Evolutionary conservation across 2,797 vertebrate genomes (phyloP), one percentile per base, ranked within the genome.

Genomic region (Tachyglossus aculeatus): DNA sequence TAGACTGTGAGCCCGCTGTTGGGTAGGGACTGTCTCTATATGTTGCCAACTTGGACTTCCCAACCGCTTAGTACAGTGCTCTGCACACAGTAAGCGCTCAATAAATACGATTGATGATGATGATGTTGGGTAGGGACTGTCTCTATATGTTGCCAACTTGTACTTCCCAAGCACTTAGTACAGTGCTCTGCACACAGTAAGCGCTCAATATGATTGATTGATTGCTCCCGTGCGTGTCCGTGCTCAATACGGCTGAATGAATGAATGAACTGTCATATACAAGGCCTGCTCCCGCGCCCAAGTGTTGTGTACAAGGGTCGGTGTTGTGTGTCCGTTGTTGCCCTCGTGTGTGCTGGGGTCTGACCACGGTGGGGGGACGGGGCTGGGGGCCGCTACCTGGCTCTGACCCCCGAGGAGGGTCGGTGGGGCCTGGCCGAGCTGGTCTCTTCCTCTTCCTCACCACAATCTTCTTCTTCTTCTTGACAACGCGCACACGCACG

Each of bases 381-480:
- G 53, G 53, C 48, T 29, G 45, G 11, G 15, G 19, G 13, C 29
- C 5, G 24, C 16, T 83, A 87, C 85, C 85, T 85, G 78, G 63
- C 24, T 82, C 60, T 36, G 62, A 71, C 52, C 63, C 36, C 38
- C 69, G 29, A 12, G 39, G 25, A 16, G 24, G 6, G 14, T 47
- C 31, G 43, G 21, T 29, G 13, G 62, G 41, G 5, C 2, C 29
- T 34, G 16, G 54, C 45, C 24, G 45, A 48, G 15, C 27, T 29
- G 62, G 29, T 37, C 85, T 87, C 76, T 76, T 87, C 32, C 76
- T 53, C 33, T 74, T 85, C 68, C 69, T 87, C 45, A 72, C n/a
- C 22, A 87, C 14, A 18, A 87, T 16, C 36, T 82, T 86, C 60
- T 78, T 87, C 64, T n/a, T n/a, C n/a, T 85, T 86, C 59, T 78